A percentile compares a stretch with the other conserved stretches of the same genome.
Evolutionary conservation across 2,113 vertebrate species (phyloP).

Genomic region (Tachycineta bicolor): DNA sequence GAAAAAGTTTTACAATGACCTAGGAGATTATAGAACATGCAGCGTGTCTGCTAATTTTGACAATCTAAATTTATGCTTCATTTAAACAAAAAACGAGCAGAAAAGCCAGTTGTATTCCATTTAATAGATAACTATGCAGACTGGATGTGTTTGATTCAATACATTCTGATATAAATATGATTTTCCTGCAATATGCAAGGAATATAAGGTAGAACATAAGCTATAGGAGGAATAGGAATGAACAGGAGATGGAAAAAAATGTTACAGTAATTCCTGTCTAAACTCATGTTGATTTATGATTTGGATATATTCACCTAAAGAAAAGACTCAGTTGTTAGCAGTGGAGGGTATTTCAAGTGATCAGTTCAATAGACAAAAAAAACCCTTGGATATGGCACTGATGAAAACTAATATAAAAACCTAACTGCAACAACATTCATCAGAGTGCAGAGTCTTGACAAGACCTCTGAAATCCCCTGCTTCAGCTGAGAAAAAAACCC

Average conservation of each 20-base stretch:
- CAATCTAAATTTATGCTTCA: neutral
- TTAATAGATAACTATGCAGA: neutral
- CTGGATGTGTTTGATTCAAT: neutral
- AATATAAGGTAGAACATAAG: neutral
- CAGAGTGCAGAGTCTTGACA: neutral
- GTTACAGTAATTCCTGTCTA: neutral
- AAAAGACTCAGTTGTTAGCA: neutral
- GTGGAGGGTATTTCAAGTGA: neutral
- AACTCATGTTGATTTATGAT: neutral
- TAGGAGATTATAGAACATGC: neutral
- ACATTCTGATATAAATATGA: neutral
- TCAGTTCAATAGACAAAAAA: neutral
- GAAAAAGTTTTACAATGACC: neutral
- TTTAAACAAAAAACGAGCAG: neutral
- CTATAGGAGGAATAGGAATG: neutral
- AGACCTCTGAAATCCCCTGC: neutral
- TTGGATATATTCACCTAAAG: neutral
- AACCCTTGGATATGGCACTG: neutral
- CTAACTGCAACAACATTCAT: neutral
- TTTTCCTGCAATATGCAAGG: neutral
- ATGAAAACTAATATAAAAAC: neutral
- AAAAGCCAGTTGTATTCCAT: neutral
- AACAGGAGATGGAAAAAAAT: neutral
- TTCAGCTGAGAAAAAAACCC: neutral
- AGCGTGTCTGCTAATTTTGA: neutral